phyloP scores from a whole-genome alignment of 2,797 vertebrate species.

The Sebastes glaucus region DNA sequence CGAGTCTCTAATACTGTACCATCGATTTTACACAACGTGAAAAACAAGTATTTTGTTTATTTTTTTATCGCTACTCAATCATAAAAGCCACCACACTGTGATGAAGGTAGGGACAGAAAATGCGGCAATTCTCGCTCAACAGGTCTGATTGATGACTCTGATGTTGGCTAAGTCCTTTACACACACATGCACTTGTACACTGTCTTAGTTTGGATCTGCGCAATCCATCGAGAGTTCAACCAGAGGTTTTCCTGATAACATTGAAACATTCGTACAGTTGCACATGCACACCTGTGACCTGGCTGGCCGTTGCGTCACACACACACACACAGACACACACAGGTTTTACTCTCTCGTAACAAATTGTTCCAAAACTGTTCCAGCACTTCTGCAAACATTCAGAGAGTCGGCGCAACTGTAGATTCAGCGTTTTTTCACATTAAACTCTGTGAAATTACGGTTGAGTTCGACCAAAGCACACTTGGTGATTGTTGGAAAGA shows the following conservation, averaged over 20 bases:
- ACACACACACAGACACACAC: neutral
- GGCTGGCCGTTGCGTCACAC: neutral
- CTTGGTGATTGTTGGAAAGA: too few species aligned
- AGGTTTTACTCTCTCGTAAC: neutral
- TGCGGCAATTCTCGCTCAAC: neutral
- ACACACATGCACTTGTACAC: neutral
- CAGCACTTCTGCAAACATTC: neutral
- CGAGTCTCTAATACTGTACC: neutral
- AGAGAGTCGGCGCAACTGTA: neutral
- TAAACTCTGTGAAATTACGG: too few species aligned
- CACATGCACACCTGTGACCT: constrained; percentile 33
- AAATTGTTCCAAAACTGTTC: neutral
- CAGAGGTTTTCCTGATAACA: constrained; percentile 62
- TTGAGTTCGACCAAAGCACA: too few species aligned
- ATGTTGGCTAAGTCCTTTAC: neutral
- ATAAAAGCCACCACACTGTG: neutral
- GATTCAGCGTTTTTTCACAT: too few species aligned
- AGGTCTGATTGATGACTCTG: constrained; percentile 24
- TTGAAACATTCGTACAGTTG: constrained; percentile 20
- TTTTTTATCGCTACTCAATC: neutral
- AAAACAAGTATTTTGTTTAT: neutral
- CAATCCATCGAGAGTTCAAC: constrained; percentile 55
- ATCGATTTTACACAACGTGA: neutral
- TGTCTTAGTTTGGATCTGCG: constrained; percentile 9
- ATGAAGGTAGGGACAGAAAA: neutral